Evolutionary conservation across 1,140 invertebrate genomes (phyloP), one percentile per base, ranked within the genome.

Genomic region (Goniozus legneri): DNA sequence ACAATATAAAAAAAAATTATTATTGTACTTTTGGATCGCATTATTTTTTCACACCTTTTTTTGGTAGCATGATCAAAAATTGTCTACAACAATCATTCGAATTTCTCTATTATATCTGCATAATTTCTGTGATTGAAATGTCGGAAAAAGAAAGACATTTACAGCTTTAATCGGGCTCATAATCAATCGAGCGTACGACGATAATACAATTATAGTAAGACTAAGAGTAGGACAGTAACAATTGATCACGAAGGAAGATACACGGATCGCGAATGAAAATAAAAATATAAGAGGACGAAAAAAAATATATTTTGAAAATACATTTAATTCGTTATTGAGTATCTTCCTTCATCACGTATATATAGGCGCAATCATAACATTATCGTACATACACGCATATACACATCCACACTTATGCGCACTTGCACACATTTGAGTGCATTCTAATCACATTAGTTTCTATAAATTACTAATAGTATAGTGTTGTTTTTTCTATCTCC

Each of bases 381-480:
- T 56, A 31, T 36, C 53, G 53, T 46, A 49, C 55, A 54, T 37
- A 35, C 33, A 42, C 43, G 24, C 31, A 55, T 27, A 61, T 27
- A 59, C 60, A 34, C 24, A 48, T 35, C 33, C 30, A 47, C 22
- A 39, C 41, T 47, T 55, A 51, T 56, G 58, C 53, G 55, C 52
- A n/a, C n/a, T n/a, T 54, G 51, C 53, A 53, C 62, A 64, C 60
- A 37, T 47, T 38, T 37, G 34, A 44, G 58, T 60, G 24, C 24
- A 54, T 58, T 50, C 57, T 69, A 71, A 71, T 71, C 69, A 75
- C 68, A 71, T 67, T 65, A 64, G 61, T 64, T 59, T 49, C 64
- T 67, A 69, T 73, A 73, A 69, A 69, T 70, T 63, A 64, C 63
- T 73, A 69, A 63, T 65, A 73, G 57, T 66, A 57, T 64, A 68